A percentile compares a stretch with the other conserved stretches of the same genome.
Evolutionary conservation across 2,888 invertebrate genomes (phyloP).

Genomic region (Leptopilina syphax): DNA sequence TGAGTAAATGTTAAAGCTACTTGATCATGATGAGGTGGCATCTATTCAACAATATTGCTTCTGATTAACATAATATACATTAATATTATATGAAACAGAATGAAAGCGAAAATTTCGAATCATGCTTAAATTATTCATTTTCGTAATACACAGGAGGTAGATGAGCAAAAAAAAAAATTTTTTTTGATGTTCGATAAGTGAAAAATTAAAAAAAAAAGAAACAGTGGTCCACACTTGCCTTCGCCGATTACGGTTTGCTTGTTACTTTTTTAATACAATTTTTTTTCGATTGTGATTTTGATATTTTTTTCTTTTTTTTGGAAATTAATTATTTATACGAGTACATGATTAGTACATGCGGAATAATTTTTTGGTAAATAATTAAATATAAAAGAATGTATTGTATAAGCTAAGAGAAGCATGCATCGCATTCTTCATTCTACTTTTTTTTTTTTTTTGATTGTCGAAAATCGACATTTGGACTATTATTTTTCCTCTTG

Average conservation of each 20-base stretch:
- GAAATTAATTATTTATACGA: conserved; percentile 22
- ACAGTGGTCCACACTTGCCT: conserved; percentile 72
- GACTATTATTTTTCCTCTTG: conserved; percentile 32
- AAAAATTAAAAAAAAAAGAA: conserved; percentile 5
- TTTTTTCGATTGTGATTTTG: not conserved
- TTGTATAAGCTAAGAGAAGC: conserved; percentile 54
- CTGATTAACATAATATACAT: not conserved
- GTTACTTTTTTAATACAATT: conserved; percentile 58
- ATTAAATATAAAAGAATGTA: conserved; percentile 27
- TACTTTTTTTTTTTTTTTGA: conserved; percentile 28
- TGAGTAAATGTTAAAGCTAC: conserved; percentile 28
- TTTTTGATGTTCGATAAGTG: conserved; percentile 3
- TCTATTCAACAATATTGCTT: conserved; percentile 10
- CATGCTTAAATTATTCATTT: conserved; percentile 13
- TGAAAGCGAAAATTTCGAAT: not conserved
- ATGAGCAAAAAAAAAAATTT: not conserved
- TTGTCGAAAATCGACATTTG: conserved; percentile 22
- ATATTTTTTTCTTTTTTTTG: not conserved
- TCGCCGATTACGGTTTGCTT: conserved; percentile 75
- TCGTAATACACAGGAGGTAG: not conserved
- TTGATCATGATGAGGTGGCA: conserved; percentile 12
- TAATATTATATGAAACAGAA: not conserved
- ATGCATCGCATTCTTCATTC: conserved; percentile 50
- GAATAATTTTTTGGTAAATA: conserved; percentile 18
- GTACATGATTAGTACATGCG: conserved; percentile 56